Base-by-base conservation (phyloP, 2,113 vertebrate species). In the Datnioides undecimradiatus region DNA sequence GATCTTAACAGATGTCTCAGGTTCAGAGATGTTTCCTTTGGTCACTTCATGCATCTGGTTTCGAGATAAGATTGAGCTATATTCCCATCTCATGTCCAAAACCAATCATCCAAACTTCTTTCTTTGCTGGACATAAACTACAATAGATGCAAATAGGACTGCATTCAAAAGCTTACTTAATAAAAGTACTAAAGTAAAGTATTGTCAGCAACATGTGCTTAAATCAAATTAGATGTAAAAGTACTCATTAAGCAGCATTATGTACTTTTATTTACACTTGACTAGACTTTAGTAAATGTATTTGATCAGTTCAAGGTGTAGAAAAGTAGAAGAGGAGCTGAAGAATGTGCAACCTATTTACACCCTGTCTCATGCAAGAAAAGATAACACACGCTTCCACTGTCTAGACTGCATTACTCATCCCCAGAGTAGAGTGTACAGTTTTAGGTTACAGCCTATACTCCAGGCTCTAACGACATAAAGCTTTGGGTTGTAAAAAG, bases 331-430 rank as follows among this genome's bases (percentile, higher is more conserved):
- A 52, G 14, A 33, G 31, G 8, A 31, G n/a, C 14, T 48, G 8
- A 38, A 29, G 16, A 69, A 65, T 60, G 13, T 48, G 46, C 46
- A 80, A n/a, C 52, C 34, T 82, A 17, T 67, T 59, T 59, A 60
- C 7, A 7, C 6, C n/a, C 21, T 10, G 29, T 51, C n/a, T 34
- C 36, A 48, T 19, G 6, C 27, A 70, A 45, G 6, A 68, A 27
- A 73, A 31, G 65, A 45, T 23, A 75, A 67, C 63, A 57, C 57
- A 58, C 36, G 34, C 46, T 46, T 57, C 27, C 21, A 21, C 45
- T 49, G 80, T 85, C 79, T 83, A 76, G 71, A 81, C 75, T 62
- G 21, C 43, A 51, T 72, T 59, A 82, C 49, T 81, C 70, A 76
- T 72, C 52, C 17, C 14, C 11, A 51, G 34, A 66, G 41, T 49